Conservation (phyloP, 2,113 vertebrate species). For the Chiloscyllium plagiosum region DNA sequence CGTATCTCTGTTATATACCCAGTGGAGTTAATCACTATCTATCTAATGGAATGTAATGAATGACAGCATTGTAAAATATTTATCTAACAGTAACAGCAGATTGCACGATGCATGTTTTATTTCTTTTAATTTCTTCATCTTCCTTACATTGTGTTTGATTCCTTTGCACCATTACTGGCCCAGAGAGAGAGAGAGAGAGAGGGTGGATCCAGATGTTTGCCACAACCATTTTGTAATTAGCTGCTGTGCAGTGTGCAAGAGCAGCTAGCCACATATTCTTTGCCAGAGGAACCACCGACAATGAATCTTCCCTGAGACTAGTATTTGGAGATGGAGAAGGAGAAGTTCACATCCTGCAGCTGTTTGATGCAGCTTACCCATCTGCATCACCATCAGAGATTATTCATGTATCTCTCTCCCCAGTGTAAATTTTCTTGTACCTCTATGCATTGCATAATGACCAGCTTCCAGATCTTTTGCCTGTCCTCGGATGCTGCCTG, state of each 20-base stretch:
- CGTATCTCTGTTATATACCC: neutral
- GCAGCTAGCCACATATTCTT: neutral
- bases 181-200: too few species aligned
- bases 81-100: neutral
- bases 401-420: neutral
- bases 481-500: too few species aligned
- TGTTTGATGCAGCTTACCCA: neutral
- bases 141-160: neutral
- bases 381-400: neutral
- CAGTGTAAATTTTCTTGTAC: neutral
- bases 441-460: neutral
- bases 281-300: neutral
- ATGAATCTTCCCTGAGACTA: neutral
- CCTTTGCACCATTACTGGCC: neutral
- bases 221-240: neutral
- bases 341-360: neutral
- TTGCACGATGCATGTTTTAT: neutral
- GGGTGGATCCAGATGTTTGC: neutral
- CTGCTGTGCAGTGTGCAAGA: neutral
- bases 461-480: too few species aligned
- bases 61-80: neutral
- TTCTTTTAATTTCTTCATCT: neutral
- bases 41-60: neutral
- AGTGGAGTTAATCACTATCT: neutral
- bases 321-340: neutral